Evolutionary conservation across 2,797 vertebrate genomes (phyloP), one percentile per base, ranked within the genome.

Genomic region (Sebastes oblongus): DNA sequence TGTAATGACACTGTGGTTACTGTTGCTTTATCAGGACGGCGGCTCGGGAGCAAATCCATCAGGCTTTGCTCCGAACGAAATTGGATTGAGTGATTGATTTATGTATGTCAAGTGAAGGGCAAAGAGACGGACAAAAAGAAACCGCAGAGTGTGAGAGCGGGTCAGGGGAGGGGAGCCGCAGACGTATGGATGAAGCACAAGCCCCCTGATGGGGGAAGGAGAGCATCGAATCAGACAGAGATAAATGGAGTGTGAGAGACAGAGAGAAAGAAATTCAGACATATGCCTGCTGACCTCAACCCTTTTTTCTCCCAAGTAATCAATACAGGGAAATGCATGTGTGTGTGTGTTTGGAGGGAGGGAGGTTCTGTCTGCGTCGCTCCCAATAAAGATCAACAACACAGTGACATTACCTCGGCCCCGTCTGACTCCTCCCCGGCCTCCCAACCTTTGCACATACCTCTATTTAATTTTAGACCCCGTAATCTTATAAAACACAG

Each of bases 51-150:
- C 82, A 77, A 92, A 93, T 91, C 88, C 85, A 88, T 92, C 89
- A 90, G 89, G 88, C 88, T 88, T 92, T 85, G 78, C 81, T 90
- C 82, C 85, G 88, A 90, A 93, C 86, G 84, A 88, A 94, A 94
- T 90, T 88, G 89, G 88, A 94, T 91, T 89, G 90, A 92, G 82
- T 94, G 92, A 94, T 93, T 95, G 94, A 95, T 95, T 92, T 90
- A 92, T 94, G 92, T 86, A 91, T 92, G 92, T 92, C 91, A 91
- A 93, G 87, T 91, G 90, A 95, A 95, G 94, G 93, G 92, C 92
- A 93, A 88, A 92, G 85, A 86, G 83, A 80, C 24, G 66, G 88
- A 90, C 92, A 90, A 86, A 93, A 92, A 91, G 78, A 91, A 91
- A 72, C 77, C 66, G 42, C 80, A 59, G 84, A 69, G 87, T 86